These are phyloP conservation scores for Platorchestia sp. DNA, from an alignment of 1,140 invertebrate species.

Conservation along the genomic window DNA sequence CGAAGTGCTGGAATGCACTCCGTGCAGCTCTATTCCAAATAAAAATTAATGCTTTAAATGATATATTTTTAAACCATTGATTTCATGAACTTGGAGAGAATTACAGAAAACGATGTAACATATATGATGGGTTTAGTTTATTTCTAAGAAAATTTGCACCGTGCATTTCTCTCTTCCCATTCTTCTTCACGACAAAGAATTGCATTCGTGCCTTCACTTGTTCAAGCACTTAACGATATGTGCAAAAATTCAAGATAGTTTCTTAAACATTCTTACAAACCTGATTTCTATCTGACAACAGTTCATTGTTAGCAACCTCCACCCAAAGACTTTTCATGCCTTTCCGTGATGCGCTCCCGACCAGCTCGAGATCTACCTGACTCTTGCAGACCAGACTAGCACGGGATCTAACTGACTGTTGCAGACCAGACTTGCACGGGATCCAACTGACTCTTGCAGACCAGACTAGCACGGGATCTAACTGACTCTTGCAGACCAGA, in stretches of 20 bases:
- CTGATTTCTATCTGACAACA: background rate
- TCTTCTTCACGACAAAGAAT: background rate
- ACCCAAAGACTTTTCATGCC: background rate
- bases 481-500: no score
- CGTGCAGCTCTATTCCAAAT: no score
- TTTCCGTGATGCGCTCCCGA: background rate
- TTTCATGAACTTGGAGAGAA: no score
- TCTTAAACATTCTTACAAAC: background rate
- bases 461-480: background rate
- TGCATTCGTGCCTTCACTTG: background rate
- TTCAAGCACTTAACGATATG: background rate
- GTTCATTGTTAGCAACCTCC: background rate
- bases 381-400: background rate
- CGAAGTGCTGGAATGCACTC: no score
- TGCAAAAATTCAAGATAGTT: background rate
- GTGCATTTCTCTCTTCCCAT: background rate
- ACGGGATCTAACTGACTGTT: no score
- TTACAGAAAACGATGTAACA: no score
- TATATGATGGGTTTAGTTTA: no score
- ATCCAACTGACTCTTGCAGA: background rate
- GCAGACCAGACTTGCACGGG: no score
- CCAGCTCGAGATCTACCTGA: background rate
- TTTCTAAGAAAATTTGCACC: no score
- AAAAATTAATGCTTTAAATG: no score
- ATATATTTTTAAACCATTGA: no score